Base-by-base conservation (phyloP, 2,888 invertebrate species). In the Xanthia togata region DNA sequence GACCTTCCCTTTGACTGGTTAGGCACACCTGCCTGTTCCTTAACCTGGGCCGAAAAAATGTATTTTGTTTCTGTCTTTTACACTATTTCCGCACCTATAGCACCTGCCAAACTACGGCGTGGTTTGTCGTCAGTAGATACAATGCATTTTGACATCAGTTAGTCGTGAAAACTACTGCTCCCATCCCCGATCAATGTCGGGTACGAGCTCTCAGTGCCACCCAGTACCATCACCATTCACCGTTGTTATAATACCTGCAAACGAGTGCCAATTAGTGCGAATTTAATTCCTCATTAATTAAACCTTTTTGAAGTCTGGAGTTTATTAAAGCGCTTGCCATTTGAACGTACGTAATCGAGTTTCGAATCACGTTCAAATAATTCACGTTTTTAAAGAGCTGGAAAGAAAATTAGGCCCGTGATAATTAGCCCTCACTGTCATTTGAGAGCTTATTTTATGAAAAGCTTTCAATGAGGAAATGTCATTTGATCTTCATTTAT, bases 231-330 rank as follows among this genome's bases (percentile, higher is more conserved):
- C 55, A 47, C 31, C 50, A 14, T 8, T 47, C 53, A 12, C 41
- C 26, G 20, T 53, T 38, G 53, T 62, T 59, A 71, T 55, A 77
- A 44, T 63, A 63, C 59, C 62, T 65, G 67, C 73, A 50, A 80
- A 79, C 71, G 73, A 87, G 85, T 50, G 17, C 63, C 80, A 85
- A 85, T 83, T 86, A 87, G 76, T 20, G 50, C 47, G 53, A 76
- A 76, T 82, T 87, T 73, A 82, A 63, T 84, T 76, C 76, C 60
- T 44, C 65, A 64, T 77, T 69, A 41, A 79, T 79, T 68, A 41
- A 41, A 50, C 68, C 72, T 74, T 86, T 71, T 74, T 76, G 31
- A 63, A 59, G 72, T 71, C 70, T 69, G 62, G 41, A 69, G 82
- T 83, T 85, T 65, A 81, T 80, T 76, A 23, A 73, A 81, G 85